Percentiles rank a stretch among this genome's conserved stretches.
Conservation (phyloP, 2,113 vertebrate species). For the Callithrix jacchus region DNA sequence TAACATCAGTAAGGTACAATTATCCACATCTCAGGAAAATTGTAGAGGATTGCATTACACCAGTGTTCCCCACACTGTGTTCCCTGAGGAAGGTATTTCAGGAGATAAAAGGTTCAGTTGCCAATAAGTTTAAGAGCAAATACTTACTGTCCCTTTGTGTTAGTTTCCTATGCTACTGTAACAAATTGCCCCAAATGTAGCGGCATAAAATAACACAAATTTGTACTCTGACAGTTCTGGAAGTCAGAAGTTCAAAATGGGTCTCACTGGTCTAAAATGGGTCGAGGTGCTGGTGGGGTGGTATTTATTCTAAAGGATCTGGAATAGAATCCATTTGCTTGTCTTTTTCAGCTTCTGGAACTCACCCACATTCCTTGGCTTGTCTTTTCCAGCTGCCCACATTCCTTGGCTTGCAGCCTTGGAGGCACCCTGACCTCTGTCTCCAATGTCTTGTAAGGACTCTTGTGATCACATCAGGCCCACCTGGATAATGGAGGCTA, state of each 20-base stretch:
- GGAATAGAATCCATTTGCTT: neutral
- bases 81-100: neutral
- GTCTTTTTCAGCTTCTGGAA: neutral
- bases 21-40: neutral
- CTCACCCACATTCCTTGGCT: neutral
- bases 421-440: neutral
- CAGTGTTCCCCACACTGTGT: neutral
- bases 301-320: neutral
- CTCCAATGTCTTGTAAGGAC: neutral
- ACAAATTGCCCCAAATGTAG: neutral
- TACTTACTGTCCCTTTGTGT: neutral
- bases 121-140: slow-evolving; percentile 5
- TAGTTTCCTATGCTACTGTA: neutral
- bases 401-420: neutral
- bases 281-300: neutral
- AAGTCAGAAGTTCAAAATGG: neutral
- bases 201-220: neutral
- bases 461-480: neutral
- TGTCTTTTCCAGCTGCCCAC: neutral
- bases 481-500: neutral
- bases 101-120: neutral
- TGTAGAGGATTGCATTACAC: neutral
- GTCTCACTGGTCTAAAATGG: neutral
- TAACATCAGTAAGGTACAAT: neutral
- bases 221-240: neutral